Conservation (phyloP, 2,113 vertebrate genomes). For the Pelecanoides urinatrix region DNA sequence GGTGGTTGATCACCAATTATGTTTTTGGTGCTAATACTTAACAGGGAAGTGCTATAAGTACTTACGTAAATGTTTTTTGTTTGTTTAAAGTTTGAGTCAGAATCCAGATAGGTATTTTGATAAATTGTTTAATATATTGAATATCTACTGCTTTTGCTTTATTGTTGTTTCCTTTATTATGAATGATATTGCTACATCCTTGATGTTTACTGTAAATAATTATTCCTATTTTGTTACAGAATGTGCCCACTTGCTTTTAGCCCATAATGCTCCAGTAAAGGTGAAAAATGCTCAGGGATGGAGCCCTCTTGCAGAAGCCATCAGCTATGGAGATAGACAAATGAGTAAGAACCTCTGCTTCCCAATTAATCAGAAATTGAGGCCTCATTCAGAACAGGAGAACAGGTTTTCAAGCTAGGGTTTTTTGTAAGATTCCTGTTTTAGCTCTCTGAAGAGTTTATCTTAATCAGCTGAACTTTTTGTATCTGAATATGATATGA, state of each 20-base stretch:
- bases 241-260: slow-evolving; percentile 97
- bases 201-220: background rate
- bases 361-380: background rate
- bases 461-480: background rate
- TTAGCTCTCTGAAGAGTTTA: background rate
- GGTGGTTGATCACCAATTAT: background rate
- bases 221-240: slow-evolving; percentile 74
- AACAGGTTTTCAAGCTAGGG: background rate
- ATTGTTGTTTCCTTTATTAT: background rate
- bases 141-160: background rate
- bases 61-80: background rate
- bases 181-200: background rate
- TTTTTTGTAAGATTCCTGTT: background rate
- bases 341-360: slow-evolving; percentile 87
- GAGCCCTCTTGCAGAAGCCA: slow-evolving; percentile 98
- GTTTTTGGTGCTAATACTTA: background rate
- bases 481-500: background rate
- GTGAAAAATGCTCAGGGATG: slow-evolving; percentile 99
- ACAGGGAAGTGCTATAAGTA: background rate
- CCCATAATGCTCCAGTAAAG: slow-evolving; percentile 98
- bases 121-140: background rate
- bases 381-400: background rate
- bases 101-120: background rate
- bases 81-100: background rate
- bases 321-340: slow-evolving; percentile 98